Percentiles rank a stretch among this genome's conserved stretches.
phyloP scores from a whole-genome alignment of 2,113 vertebrate species.

The Neolamprologus tretocephalus region DNA sequence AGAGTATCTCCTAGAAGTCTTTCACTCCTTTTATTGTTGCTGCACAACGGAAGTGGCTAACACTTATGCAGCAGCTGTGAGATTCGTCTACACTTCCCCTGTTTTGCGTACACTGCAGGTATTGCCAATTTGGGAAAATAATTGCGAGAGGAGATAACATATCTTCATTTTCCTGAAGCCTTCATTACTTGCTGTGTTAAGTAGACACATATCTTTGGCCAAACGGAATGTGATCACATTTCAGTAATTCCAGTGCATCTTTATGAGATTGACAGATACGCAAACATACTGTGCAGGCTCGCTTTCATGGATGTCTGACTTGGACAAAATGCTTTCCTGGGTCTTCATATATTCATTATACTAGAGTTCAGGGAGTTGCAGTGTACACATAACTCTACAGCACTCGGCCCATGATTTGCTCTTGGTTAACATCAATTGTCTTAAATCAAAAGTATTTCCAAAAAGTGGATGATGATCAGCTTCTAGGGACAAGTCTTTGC shows the following conservation, averaged over 20 bases:
- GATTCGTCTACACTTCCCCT: background rate
- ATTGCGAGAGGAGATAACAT: background rate
- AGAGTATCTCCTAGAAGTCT: background rate
- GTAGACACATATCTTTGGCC: background rate
- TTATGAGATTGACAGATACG: background rate
- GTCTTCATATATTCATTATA: background rate
- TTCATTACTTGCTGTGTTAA: background rate
- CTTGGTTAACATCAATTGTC: background rate
- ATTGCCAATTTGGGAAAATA: background rate
- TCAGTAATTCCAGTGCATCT: background rate
- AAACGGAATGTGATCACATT: background rate
- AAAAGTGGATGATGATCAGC: background rate
- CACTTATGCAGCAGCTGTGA: background rate
- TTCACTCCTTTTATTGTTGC: background rate
- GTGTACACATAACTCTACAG: background rate
- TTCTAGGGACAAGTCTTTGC: background rate
- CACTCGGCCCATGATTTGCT: background rate
- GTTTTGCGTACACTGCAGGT: background rate
- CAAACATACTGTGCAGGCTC: background rate
- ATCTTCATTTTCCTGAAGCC: background rate
- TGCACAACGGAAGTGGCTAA: background rate
- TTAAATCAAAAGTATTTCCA: background rate
- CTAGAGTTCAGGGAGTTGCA: background rate
- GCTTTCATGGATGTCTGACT: background rate
- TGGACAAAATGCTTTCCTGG: background rate